phyloP scores from a whole-genome alignment of 2,888 invertebrate species.

The Apomyelois bistriatella region DNA sequence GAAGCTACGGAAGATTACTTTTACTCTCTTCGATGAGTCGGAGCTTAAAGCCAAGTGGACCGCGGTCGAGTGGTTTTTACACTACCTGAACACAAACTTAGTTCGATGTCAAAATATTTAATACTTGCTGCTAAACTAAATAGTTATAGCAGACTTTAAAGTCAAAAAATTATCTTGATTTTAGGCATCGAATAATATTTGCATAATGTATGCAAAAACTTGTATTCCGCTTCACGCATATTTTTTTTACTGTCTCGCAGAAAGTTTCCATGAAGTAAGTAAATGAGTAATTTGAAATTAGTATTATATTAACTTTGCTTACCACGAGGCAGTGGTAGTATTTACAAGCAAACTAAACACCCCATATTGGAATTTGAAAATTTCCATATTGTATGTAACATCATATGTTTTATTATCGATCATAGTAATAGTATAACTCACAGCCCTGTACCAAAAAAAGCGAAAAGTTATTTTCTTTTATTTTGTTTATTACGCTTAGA shows the following conservation, averaged over 20 bases:
- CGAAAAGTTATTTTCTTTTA: too few species aligned
- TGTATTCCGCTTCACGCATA: not conserved
- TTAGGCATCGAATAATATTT: not conserved
- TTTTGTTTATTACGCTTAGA: too few species aligned
- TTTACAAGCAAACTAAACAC: too few species aligned
- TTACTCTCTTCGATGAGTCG: conserved; percentile 52
- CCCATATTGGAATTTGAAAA: too few species aligned
- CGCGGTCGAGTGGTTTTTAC: not conserved
- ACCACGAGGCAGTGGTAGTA: too few species aligned
- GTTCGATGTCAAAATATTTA: too few species aligned
- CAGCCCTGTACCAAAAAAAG: too few species aligned
- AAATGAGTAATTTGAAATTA: not conserved
- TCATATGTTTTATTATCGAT: too few species aligned
- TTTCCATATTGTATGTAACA: too few species aligned
- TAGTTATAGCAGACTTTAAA: not conserved
- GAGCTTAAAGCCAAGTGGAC: conserved; percentile 15
- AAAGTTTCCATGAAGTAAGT: not conserved
- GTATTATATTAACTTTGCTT: not conserved
- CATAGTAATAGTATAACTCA: too few species aligned
- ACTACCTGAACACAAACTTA: too few species aligned
- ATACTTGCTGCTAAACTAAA: too few species aligned
- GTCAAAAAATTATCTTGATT: not conserved
- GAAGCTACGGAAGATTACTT: conserved; percentile 66
- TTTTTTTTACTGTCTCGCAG: not conserved
- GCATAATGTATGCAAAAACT: not conserved